Evolutionary conservation across 2,113 vertebrate species (phyloP).

Genomic region (Malurus melanocephalus): DNA sequence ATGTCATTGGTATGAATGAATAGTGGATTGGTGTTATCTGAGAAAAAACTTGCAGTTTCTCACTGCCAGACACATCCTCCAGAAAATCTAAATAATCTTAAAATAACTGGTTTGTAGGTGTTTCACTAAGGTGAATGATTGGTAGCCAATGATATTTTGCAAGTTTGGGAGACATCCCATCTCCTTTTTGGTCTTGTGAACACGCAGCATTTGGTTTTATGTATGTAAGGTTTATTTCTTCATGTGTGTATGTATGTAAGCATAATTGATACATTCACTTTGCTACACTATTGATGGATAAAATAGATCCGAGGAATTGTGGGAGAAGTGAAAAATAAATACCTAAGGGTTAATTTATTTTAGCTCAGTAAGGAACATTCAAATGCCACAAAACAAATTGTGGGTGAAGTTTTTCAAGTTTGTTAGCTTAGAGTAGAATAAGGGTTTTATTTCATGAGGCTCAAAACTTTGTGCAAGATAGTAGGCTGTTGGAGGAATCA

Average conservation of each 20-base stretch:
- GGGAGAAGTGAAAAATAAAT: not conserved
- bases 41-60: not conserved
- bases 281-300: not conserved
- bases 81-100: not conserved
- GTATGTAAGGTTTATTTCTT: rapidly evolving
- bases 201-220: not conserved
- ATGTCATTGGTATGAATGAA: not conserved
- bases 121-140: not conserved
- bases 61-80: not conserved
- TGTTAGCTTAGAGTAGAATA: not conserved
- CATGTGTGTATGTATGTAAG: rapidly evolving
- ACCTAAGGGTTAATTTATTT: not conserved
- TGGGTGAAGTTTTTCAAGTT: not conserved
- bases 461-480: not conserved
- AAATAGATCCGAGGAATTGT: not conserved
- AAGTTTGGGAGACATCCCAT: not conserved
- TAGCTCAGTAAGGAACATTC: not conserved
- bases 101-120: not conserved
- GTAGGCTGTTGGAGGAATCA: not conserved
- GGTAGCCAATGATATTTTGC: not conserved
- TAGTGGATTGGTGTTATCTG: not conserved
- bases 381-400: not conserved
- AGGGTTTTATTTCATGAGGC: not conserved
- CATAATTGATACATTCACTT: not conserved
- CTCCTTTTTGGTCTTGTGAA: not conserved